These are phyloP conservation scores for Solenopsis fugax DNA, from an alignment of 1,140 invertebrate species.

Conservation along the genomic window DNA sequence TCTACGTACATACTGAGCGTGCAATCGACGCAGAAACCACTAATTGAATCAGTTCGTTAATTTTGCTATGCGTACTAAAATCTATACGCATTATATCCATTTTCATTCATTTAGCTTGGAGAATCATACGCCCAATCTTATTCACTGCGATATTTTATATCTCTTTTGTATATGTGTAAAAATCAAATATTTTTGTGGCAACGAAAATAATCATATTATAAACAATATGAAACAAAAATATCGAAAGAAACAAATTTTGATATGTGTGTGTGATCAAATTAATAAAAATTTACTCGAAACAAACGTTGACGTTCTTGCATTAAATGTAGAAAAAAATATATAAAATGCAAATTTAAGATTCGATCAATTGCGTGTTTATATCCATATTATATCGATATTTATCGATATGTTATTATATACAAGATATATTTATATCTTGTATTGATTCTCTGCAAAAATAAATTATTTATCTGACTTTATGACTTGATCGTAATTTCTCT, in stretches of 20 bases:
- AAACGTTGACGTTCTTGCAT: neutral
- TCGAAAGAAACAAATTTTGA: neutral
- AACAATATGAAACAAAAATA: neutral
- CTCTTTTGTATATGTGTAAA: neutral
- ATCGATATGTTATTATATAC: conserved; percentile 5
- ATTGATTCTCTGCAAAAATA: neutral
- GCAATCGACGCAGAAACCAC: conserved; percentile 12
- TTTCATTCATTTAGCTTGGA: conserved; percentile 13
- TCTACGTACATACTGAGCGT: neutral
- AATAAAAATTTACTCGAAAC: conserved; percentile 11
- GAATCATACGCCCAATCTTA: neutral
- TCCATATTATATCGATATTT: neutral
- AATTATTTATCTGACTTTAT: conserved; percentile 1
- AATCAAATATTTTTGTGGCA: neutral
- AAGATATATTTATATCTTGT: too few relatives aligned
- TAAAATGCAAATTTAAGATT: neutral
- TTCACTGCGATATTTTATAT: conserved; percentile 3
- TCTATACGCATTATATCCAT: conserved; percentile 13
- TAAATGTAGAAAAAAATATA: neutral
- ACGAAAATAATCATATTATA: neutral
- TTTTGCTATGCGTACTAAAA: conserved; percentile 15
- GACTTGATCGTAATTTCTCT: neutral
- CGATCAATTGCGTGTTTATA: neutral
- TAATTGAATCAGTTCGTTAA: conserved; percentile 46
- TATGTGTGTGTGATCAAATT: neutral